Percentiles rank a stretch among this genome's conserved stretches.
These are phyloP conservation scores for Parasteatoda tepidariorum DNA, from an alignment of 1,140 invertebrate species.

Conservation along the genomic window DNA sequence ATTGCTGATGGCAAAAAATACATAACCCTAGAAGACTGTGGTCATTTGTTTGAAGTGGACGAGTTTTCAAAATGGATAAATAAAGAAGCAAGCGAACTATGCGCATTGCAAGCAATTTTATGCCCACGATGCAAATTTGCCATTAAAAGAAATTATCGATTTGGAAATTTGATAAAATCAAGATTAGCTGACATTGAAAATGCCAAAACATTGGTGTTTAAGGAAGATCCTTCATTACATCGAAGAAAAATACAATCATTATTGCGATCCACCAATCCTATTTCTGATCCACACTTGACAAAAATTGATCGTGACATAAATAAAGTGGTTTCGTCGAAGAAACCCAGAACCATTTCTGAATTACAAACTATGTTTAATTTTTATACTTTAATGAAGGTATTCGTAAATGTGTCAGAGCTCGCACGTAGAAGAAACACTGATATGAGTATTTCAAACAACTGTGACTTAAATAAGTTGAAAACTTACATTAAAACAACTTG, in stretches of 20 bases:
- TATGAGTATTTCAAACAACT: neutral
- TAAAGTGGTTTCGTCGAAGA: neutral
- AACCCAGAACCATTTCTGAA: constrained; percentile 9
- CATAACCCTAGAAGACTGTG: constrained; percentile 76
- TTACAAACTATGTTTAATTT: constrained; percentile 1
- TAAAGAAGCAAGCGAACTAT: constrained; percentile 61
- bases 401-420: neutral
- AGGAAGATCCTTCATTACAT: neutral
- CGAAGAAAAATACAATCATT: neutral
- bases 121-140: constrained; percentile 77
- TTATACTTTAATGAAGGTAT: neutral
- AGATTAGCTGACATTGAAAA: constrained; percentile 71
- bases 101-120: constrained; percentile 72
- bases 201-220: constrained; percentile 70
- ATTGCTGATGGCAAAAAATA: constrained; percentile 71
- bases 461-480: neutral
- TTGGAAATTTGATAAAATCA: constrained; percentile 73
- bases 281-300: neutral
- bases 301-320: neutral
- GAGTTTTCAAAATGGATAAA: constrained; percentile 73
- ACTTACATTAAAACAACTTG: neutral
- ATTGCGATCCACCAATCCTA: neutral
- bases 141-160: constrained; percentile 74
- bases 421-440: neutral
- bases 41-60: constrained; percentile 74